phyloP scores from a whole-genome alignment of 2,888 invertebrate genomes.

The Branchipolynoe longqiensis region DNA sequence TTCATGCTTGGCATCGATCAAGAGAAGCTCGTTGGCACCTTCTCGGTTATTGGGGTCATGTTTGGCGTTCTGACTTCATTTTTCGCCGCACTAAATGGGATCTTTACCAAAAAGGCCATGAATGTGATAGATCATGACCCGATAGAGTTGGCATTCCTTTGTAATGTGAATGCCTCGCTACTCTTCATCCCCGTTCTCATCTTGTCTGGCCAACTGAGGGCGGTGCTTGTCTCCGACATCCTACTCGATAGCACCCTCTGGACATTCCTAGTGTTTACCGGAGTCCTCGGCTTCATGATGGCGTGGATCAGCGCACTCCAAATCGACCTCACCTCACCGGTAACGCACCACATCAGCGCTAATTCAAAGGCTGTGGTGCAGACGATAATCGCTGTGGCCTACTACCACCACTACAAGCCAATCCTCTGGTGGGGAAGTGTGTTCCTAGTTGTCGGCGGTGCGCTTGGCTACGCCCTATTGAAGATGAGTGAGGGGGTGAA shows the following conservation, averaged over 20 bases:
- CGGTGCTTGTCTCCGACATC: constrained; percentile 65
- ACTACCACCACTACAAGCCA: constrained; percentile 76
- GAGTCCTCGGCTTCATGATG: constrained; percentile 74
- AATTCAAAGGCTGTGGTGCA: constrained; percentile 81
- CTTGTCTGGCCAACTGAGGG: constrained; percentile 75
- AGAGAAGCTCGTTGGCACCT: constrained; percentile 76
- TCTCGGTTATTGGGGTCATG: constrained; percentile 77
- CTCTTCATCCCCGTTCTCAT: constrained; percentile 77
- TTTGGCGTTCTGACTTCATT: constrained; percentile 80
- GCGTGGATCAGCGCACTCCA: constrained; percentile 80
- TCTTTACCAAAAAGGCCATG: constrained; percentile 79
- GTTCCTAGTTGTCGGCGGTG: constrained; percentile 78
- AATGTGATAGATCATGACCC: constrained; percentile 74
- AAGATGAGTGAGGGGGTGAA: constrained; percentile 62
- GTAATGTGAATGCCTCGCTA: constrained; percentile 76
- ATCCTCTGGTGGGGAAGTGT: constrained; percentile 80
- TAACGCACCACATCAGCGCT: constrained; percentile 81
- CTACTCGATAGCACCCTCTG: constrained; percentile 70
- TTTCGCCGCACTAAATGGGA: constrained; percentile 79
- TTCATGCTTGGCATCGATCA: constrained; percentile 80
- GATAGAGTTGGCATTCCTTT: constrained; percentile 77
- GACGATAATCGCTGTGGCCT: constrained; percentile 79
- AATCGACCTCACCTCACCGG: constrained; percentile 80
- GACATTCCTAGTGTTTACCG: constrained; percentile 74
- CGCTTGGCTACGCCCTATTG: constrained; percentile 76